Evolutionary conservation across 1,140 invertebrate species (phyloP).

Genomic region (Helicoverpa armigera): DNA sequence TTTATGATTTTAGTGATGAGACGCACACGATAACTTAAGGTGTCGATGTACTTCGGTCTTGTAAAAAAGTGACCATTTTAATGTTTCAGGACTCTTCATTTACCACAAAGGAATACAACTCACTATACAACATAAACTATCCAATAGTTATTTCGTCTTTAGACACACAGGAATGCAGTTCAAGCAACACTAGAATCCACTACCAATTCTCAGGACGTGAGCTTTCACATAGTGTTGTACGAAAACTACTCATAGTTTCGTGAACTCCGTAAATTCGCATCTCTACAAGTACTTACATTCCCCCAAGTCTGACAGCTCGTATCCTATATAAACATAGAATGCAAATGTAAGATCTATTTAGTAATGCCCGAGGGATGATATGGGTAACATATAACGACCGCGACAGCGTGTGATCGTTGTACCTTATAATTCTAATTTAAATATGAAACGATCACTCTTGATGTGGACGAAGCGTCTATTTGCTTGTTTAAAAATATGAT

Average conservation of each 20-base stretch:
- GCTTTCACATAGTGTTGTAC: no score
- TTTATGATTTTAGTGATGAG: conserved; percentile 45
- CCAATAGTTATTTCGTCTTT: no score
- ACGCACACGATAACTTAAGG: not conserved
- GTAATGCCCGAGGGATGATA: conserved; percentile 46
- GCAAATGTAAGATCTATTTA: conserved; percentile 52
- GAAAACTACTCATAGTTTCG: not conserved
- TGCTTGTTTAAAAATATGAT: conserved; percentile 7
- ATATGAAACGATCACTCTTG: conserved; percentile 43
- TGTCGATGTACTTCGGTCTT: no score
- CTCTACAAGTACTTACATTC: conserved; percentile 11
- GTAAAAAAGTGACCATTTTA: no score
- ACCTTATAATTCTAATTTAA: conserved; percentile 54
- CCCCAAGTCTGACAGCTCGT: conserved; percentile 11
- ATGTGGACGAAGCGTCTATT: not conserved
- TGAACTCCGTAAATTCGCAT: not conserved
- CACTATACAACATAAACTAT: no score
- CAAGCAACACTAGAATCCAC: no score
- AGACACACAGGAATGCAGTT: no score
- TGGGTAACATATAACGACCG: conserved; percentile 36
- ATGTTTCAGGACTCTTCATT: no score
- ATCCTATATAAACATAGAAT: conserved; percentile 41
- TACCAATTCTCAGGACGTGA: no score
- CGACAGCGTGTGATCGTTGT: conserved; percentile 42
- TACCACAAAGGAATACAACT: no score